These are phyloP conservation scores for Arrhopalites spinosus DNA, from an alignment of 2,888 invertebrate genomes.

Conservation along the genomic window DNA sequence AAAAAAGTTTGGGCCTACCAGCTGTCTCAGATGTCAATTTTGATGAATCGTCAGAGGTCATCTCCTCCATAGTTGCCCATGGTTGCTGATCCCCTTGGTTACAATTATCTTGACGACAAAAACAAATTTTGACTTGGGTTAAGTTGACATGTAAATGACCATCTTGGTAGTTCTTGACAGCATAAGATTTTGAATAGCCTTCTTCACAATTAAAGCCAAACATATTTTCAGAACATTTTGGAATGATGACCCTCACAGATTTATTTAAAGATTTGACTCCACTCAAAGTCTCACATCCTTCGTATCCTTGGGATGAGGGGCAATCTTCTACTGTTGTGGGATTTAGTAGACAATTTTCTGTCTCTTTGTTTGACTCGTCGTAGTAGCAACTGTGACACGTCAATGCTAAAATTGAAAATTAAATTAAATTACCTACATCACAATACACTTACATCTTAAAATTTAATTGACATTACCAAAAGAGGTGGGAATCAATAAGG, in stretches of 20 bases:
- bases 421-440: no score
- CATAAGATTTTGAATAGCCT: neutral
- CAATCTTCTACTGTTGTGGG: neutral
- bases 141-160: neutral
- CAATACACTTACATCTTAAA: no score
- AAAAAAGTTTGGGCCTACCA: neutral
- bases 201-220: slow-evolving; percentile 3
- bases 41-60: no score
- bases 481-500: no score
- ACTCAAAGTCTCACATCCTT: slow-evolving; percentile 3
- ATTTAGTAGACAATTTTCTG: neutral
- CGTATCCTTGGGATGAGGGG: neutral
- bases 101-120: neutral
- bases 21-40: neutral
- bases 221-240: neutral
- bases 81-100: neutral
- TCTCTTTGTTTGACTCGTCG: neutral
- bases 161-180: neutral
- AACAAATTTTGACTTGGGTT: neutral
- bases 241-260: neutral
- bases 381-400: neutral
- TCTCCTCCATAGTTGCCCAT: neutral
- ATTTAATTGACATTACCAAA: no score
- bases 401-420: no score
- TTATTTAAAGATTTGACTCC: neutral